These are phyloP conservation scores for Centruroides sculpturatus DNA, from an alignment of 1,140 invertebrate genomes.

Conservation along the genomic window DNA sequence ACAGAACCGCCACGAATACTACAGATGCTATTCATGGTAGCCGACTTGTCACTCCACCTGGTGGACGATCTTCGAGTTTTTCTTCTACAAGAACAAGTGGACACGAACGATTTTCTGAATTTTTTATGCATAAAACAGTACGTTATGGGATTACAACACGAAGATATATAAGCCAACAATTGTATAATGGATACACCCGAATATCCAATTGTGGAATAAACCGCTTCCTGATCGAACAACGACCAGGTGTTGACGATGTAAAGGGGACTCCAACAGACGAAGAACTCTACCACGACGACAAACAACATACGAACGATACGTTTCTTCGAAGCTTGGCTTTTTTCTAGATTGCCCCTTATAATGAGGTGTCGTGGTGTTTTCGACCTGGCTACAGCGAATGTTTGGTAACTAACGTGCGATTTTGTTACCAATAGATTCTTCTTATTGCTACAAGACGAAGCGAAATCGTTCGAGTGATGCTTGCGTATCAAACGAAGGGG, in stretches of 20 bases:
- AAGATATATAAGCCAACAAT: conserved; percentile 34
- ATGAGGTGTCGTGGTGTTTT: too few relatives aligned
- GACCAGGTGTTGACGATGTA: conserved; percentile 34
- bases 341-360: conserved; percentile 12
- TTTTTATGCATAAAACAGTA: conserved; percentile 40
- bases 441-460: too few relatives aligned
- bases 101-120: conserved; percentile 25
- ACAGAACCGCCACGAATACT: conserved; percentile 5
- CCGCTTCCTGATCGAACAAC: conserved; percentile 26
- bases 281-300: conserved; percentile 38
- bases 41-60: conserved; percentile 7
- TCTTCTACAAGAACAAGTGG: conserved; percentile 4
- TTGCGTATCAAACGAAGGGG: too few relatives aligned
- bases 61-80: neutral
- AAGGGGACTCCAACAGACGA: conserved; percentile 39
- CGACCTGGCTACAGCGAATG: neutral
- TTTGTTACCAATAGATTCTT: too few relatives aligned
- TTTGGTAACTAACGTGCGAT: too few relatives aligned
- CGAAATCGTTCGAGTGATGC: too few relatives aligned
- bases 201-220: conserved; percentile 13
- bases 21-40: conserved; percentile 10
- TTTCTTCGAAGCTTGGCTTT: conserved; percentile 26
- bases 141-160: conserved; percentile 39
- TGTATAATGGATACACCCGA: conserved; percentile 29
- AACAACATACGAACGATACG: conserved; percentile 38